A percentile compares a stretch with the other conserved stretches of the same genome.
Conservation (phyloP, 2,113 vertebrate species). For the Progne subis region DNA sequence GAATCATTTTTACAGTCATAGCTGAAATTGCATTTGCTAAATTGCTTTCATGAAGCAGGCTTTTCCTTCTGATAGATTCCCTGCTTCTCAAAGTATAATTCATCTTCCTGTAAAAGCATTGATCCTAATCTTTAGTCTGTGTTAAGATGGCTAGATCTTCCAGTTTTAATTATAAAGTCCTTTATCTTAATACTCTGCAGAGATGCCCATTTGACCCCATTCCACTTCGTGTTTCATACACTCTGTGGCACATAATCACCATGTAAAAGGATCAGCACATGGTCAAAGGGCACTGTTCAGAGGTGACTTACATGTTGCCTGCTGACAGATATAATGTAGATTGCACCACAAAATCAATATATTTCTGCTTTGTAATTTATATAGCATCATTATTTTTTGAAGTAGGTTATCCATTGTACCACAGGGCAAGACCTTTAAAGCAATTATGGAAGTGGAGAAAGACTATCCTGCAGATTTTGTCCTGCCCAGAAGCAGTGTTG, state of each 20-base stretch:
- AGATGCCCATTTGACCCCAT: conserved; percentile 1
- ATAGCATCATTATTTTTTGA: conserved; percentile 9
- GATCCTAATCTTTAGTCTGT: conserved; percentile 20
- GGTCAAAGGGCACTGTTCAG: conserved; percentile 7
- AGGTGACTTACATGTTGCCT: not conserved
- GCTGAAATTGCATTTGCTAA: conserved; percentile 24
- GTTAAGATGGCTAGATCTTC: conserved; percentile 33
- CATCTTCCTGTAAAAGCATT: not conserved
- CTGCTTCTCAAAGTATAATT: conserved; percentile 1
- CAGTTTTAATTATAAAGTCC: conserved; percentile 26
- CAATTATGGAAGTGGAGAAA: not conserved
- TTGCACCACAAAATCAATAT: conserved; percentile 9
- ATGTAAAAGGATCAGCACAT: not conserved
- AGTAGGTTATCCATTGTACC: not conserved
- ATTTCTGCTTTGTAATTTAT: conserved; percentile 11
- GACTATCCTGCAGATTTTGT: not conserved
- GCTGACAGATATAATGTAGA: not conserved
- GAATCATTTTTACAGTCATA: not conserved
- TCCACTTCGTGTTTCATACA: conserved; percentile 9
- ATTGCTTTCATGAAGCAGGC: not conserved
- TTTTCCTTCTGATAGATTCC: conserved; percentile 38
- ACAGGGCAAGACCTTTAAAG: not conserved
- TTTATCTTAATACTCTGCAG: conserved; percentile 23
- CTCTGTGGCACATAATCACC: not conserved
- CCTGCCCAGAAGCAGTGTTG: not conserved